phyloP scores from a whole-genome alignment of 2,797 vertebrate genomes.

The Enteromius fasciolatus region DNA sequence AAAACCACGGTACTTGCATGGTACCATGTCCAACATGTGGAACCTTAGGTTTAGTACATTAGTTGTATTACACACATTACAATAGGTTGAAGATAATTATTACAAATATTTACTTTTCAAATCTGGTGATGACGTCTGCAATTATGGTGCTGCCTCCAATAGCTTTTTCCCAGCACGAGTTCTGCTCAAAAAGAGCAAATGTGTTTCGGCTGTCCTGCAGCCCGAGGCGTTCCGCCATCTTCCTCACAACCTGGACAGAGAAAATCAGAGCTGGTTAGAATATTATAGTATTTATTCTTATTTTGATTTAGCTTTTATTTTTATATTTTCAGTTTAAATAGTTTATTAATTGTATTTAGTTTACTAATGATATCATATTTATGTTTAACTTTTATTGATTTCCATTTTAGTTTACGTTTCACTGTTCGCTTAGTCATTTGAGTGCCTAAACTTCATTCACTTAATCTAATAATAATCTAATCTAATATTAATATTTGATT shows the following conservation, averaged over 20 bases:
- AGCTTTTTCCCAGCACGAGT: constrained; percentile 83
- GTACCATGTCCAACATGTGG: too few relatives aligned
- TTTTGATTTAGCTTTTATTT: background rate
- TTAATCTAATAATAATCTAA: background rate
- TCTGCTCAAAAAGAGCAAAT: constrained; percentile 91
- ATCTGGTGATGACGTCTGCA: constrained; percentile 93
- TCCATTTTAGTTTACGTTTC: background rate
- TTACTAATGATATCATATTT: background rate
- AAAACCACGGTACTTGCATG: background rate
- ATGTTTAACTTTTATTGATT: background rate
- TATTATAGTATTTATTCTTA: background rate
- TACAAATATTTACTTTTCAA: constrained; percentile 80
- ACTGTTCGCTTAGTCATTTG: background rate
- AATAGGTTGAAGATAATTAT: background rate
- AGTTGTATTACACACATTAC: background rate
- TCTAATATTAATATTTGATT: background rate
- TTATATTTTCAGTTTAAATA: too few relatives aligned
- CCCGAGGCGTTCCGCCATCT: constrained; percentile 86
- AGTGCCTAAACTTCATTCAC: background rate
- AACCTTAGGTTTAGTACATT: background rate
- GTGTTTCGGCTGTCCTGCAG: constrained; percentile 89
- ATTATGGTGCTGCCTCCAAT: constrained; percentile 83
- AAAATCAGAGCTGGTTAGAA: background rate
- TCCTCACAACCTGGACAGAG: constrained; percentile 83
- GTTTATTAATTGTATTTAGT: background rate